A percentile compares a stretch with the other conserved stretches of the same genome.
These are phyloP conservation scores for Barbus barbus DNA, from an alignment of 2,113 vertebrate genomes.

Conservation along the genomic window DNA sequence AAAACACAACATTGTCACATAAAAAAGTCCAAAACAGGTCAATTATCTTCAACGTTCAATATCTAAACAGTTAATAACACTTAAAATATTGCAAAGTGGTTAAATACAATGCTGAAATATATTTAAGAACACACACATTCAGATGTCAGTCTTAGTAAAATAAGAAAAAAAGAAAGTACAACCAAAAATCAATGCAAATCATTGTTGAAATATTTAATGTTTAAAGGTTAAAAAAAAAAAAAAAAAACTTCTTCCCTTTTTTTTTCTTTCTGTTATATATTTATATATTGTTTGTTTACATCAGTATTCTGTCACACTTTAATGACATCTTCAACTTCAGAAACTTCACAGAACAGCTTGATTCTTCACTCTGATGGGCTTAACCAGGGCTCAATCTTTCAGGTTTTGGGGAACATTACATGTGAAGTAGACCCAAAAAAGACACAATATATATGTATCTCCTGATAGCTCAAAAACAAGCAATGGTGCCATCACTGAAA, in stretches of 20 bases:
- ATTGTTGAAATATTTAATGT: not conserved
- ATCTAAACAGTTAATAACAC: not conserved
- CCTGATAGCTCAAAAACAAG: not conserved
- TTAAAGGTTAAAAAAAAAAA: not conserved
- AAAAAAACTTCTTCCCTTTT: too few species aligned
- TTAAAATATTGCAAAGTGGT: not conserved
- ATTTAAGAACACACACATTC: not conserved
- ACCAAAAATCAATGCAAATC: not conserved
- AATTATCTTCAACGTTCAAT: too few species aligned
- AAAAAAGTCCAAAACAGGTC: too few species aligned
- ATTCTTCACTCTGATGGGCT: too few species aligned
- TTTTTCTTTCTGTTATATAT: too few species aligned
- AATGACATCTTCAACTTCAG: not conserved
- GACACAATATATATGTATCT: not conserved
- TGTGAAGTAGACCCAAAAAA: not conserved
- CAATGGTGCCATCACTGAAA: too few species aligned
- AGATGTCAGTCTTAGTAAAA: not conserved
- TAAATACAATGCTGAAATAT: not conserved
- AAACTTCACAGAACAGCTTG: not conserved
- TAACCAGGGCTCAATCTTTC: too few species aligned
- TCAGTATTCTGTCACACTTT: not conserved
- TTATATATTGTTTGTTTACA: not conserved
- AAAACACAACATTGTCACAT: too few species aligned
- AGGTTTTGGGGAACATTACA: not conserved
- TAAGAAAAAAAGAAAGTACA: not conserved